Evolutionary conservation across 2,888 invertebrate genomes (phyloP).

Genomic region (Pherbina coryleti): DNA sequence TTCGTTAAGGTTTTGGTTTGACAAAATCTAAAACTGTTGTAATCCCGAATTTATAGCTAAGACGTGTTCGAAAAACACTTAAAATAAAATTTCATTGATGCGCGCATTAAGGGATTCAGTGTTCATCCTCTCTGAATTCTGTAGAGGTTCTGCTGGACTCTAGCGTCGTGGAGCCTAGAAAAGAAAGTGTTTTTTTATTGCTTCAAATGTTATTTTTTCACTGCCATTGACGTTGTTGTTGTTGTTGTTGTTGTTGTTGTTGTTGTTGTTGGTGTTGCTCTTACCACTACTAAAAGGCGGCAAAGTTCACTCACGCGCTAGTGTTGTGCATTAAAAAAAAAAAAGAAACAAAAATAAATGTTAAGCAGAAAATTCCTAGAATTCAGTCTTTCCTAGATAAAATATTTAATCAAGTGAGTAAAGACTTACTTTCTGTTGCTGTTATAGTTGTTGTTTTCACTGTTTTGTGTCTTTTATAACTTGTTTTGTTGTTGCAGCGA

Average conservation of each 20-base stretch:
- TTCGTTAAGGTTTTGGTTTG: background rate
- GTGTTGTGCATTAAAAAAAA: background rate
- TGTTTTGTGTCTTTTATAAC: background rate
- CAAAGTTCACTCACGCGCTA: constrained; percentile 28
- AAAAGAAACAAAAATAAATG: constrained; percentile 8
- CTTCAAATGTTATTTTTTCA: background rate
- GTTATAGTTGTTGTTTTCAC: background rate
- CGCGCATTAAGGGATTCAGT: background rate
- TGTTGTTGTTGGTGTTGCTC: background rate
- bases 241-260: background rate
- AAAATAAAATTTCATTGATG: constrained; percentile 18
- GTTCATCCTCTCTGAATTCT: too few species aligned
- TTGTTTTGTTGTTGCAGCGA: constrained; percentile 10
- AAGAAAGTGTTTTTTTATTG: background rate
- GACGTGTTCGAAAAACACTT: constrained; percentile 22
- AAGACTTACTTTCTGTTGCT: constrained; percentile 6
- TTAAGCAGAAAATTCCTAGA: constrained; percentile 27
- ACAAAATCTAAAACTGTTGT: constrained; percentile 6
- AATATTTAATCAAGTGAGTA: constrained; percentile 35
- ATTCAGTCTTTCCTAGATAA: constrained; percentile 18
- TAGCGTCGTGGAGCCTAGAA: background rate
- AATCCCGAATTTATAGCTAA: constrained; percentile 18
- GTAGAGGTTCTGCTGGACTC: background rate
- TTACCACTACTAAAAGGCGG: constrained; percentile 7
- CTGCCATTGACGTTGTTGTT: background rate